Base-by-base conservation (phyloP, 1,140 invertebrate genomes). In the Aphaenogaster rudis region DNA sequence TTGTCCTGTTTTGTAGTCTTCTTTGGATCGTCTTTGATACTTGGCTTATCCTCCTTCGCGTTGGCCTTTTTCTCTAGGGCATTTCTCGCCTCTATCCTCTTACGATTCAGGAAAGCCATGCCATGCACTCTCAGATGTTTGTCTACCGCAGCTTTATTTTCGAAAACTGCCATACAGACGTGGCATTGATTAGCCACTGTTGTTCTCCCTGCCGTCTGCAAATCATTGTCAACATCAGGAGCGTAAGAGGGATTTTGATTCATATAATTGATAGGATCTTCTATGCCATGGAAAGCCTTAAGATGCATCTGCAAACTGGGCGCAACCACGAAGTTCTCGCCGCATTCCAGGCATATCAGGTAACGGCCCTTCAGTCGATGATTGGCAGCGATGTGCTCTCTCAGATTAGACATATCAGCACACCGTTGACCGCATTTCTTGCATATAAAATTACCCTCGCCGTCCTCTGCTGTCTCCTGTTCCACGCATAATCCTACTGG, bases 81-180 rank as follows among this genome's bases (percentile, higher is more conserved):
- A 50, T 94, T 95, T 79, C 88, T 92, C 0, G 94, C 94, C 42
- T 95, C 94, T 63, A 94, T 93, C 72, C 92, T 91, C 42, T 93
- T 95, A 0, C 92, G 88, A 86, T 94, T 96, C 4, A 97, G 91
- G 92, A 97, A 97, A 5, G 97, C 97, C 97, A 97, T 97, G 1
- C 97, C 97, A 93, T 97, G 97, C 39, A 96, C 96, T 88, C 97
- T 95, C 42, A 96, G 96, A 92, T 97, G 97, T 93, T 97, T 97
- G 72, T 96, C 96, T 48, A 96, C 94, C 1, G 94, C 88, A 2
- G 92, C 86, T 57, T 95, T 94, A 90, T 96, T 94, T 36, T 96
- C 95, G 93, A 97, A 97, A 78, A 96, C 94, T 57, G 96, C 96
- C 91, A 95, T 96, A 90, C 97, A 97, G 84, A 97, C 96, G 90